Conservation (phyloP, 2,113 vertebrate species). For the Chitala chitala region DNA sequence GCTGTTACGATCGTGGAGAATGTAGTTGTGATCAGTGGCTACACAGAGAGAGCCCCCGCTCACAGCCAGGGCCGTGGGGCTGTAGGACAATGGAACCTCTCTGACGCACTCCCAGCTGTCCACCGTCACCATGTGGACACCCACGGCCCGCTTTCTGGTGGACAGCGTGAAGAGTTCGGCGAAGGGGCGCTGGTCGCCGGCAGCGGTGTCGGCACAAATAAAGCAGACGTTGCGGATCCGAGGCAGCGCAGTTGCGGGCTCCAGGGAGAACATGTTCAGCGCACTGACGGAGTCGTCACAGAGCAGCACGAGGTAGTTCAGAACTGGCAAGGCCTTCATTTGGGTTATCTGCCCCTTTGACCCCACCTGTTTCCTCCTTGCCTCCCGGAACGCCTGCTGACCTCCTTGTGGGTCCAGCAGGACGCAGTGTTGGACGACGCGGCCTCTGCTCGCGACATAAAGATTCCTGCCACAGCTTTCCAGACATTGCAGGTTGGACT, state of each 20-base stretch:
- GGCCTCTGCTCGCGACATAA: constrained; percentile 54
- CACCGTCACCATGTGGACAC: constrained; percentile 47
- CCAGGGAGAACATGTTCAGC: constrained; percentile 61
- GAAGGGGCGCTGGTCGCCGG: not conserved
- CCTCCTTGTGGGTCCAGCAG: constrained; percentile 16
- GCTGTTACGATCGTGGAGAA: constrained; percentile 48
- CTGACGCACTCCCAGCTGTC: constrained; percentile 58
- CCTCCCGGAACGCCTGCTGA: constrained; percentile 32
- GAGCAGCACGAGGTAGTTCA: constrained; percentile 59
- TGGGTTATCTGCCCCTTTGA: constrained; percentile 42
- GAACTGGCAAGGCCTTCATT: constrained; percentile 47
- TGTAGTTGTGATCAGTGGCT: constrained; percentile 50
- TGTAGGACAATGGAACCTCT: constrained; percentile 49
- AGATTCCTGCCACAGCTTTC: constrained; percentile 40
- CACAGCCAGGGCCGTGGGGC: constrained; percentile 48
- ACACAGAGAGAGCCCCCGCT: constrained; percentile 48
- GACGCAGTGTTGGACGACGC: constrained; percentile 48
- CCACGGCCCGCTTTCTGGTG: constrained; percentile 45
- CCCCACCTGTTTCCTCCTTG: constrained; percentile 50
- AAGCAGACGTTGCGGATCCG: constrained; percentile 54
- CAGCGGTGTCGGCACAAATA: constrained; percentile 40
- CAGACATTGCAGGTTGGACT: constrained; percentile 48
- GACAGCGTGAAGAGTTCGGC: constrained; percentile 52
- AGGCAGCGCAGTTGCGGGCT: constrained; percentile 45
- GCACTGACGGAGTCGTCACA: constrained; percentile 48